phyloP scores from a whole-genome alignment of 2,888 invertebrate species.

The Drosophila robusta region DNA sequence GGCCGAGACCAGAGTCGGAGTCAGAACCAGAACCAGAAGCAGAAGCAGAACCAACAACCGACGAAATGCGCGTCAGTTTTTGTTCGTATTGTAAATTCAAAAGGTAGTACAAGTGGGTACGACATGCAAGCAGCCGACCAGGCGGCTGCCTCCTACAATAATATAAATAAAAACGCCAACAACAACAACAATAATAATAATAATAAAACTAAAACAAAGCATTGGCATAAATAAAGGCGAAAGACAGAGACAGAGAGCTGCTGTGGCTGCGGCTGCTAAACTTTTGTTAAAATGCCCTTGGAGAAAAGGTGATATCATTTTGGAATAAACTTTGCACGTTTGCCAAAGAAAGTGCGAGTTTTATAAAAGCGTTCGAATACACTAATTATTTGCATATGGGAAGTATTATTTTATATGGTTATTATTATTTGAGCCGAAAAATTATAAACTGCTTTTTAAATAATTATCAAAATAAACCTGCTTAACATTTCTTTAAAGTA shows the following conservation, averaged over 20 bases:
- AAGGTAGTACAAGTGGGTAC: slow-evolving; percentile 75
- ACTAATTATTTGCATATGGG: slow-evolving; percentile 1
- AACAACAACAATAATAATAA: slow-evolving; percentile 31
- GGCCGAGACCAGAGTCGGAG: slow-evolving; percentile 37
- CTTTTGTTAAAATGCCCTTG: slow-evolving; percentile 52
- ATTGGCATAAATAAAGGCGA: slow-evolving; percentile 73
- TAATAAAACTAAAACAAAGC: slow-evolving; percentile 69
- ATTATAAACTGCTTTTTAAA: too few species aligned
- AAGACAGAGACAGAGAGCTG: slow-evolving; percentile 19
- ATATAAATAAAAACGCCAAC: too few species aligned
- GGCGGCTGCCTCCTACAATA: slow-evolving; percentile 30
- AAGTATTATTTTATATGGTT: neutral
- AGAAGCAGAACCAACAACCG: slow-evolving; percentile 31
- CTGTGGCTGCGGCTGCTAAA: slow-evolving; percentile 60
- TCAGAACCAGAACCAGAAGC: slow-evolving; percentile 24
- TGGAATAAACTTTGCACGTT: slow-evolving; percentile 44
- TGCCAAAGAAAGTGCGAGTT: slow-evolving; percentile 21
- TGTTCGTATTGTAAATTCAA: slow-evolving; percentile 66
- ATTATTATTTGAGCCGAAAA: too few species aligned
- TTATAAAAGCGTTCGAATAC: neutral
- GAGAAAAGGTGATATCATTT: slow-evolving; percentile 60
- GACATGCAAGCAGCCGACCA: slow-evolving; percentile 69
- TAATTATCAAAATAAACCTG: too few species aligned
- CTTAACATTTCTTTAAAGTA: too few species aligned
- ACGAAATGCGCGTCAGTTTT: slow-evolving; percentile 41